These are phyloP conservation scores for Patiria miniata DNA, from an alignment of 35 echinoderm and acorn worm genomes.

Conservation along the genomic window DNA sequence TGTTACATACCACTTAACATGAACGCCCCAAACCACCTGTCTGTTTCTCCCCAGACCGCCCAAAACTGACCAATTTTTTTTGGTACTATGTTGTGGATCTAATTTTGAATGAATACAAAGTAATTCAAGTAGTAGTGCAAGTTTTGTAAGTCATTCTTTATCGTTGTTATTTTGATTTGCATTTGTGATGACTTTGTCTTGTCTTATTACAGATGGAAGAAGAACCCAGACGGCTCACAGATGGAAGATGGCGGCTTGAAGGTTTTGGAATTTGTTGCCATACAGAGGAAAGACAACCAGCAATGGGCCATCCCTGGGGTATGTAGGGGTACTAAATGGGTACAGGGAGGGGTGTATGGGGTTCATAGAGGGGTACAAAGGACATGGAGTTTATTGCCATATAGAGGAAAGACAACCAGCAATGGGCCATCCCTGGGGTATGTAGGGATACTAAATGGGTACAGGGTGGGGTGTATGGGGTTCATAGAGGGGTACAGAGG, in stretches of 20 bases:
- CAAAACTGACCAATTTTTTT: too few relatives aligned
- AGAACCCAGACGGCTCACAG: constrained; percentile 30
- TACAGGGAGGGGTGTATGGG: too few relatives aligned
- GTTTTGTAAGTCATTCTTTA: not conserved
- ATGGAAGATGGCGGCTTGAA: constrained; percentile 65
- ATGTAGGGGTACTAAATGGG: constrained; percentile 5
- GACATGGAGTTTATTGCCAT: constrained; percentile 85
- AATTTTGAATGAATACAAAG: too few relatives aligned
- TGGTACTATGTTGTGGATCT: too few relatives aligned
- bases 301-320: constrained; percentile 96
- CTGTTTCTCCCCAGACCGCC: too few relatives aligned
- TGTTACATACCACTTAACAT: too few relatives aligned
- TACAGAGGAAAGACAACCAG: constrained; percentile 88
- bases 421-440: constrained; percentile 89
- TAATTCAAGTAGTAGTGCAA: too few relatives aligned
- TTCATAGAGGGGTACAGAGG: not conserved
- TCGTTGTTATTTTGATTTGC: not conserved
- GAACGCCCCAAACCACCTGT: too few relatives aligned
- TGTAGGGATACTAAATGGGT: constrained; percentile 8
- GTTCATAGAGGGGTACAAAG: not conserved
- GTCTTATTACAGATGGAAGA: constrained; percentile 75
- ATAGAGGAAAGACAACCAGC: constrained; percentile 82
- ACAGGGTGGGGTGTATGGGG: too few relatives aligned
- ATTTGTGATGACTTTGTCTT: constrained; percentile 4
- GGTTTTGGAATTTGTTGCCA: constrained; percentile 89